Percentiles rank a stretch among this genome's conserved stretches.
phyloP scores from a whole-genome alignment of 2,113 vertebrate species.

The Fregata magnificens region DNA sequence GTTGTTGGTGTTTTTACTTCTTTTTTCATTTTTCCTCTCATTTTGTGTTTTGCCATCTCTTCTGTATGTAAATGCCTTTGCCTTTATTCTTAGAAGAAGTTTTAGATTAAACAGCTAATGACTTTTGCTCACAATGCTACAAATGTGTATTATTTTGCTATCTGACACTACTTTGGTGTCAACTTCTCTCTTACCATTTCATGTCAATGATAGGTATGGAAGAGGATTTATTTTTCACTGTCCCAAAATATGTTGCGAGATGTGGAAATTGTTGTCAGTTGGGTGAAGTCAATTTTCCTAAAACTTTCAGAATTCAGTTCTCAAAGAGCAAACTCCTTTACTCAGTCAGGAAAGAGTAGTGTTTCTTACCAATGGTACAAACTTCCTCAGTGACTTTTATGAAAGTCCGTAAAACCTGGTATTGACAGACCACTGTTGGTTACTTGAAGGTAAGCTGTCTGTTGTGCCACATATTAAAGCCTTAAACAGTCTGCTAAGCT shows the following conservation, averaged over 20 bases:
- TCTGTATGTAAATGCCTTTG: not conserved
- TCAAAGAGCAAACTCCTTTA: not conserved
- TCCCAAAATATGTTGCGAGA: not conserved
- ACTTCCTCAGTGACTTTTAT: not conserved
- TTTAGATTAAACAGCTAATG: not conserved
- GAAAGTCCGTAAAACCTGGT: not conserved
- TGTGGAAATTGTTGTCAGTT: not conserved
- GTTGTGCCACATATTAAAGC: not conserved
- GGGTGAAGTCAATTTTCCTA: not conserved
- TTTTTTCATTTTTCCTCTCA: not conserved
- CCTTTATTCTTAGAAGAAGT: not conserved
- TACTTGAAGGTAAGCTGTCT: not conserved
- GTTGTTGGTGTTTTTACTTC: not conserved
- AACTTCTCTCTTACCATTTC: not conserved
- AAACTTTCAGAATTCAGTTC: not conserved
- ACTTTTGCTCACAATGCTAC: not conserved
- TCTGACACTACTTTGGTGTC: not conserved
- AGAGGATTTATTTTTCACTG: not conserved
- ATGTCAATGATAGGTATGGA: too few species aligned
- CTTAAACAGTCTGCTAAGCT: not conserved
- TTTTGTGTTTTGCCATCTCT: not conserved
- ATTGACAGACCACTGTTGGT: not conserved
- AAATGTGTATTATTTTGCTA: not conserved
- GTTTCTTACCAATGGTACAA: accelerated
- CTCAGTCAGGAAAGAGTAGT: not conserved